Percentiles rank a stretch among this genome's conserved stretches.
Conservation (phyloP, 2,113 vertebrate genomes). For the Pedionomus torquatus region DNA sequence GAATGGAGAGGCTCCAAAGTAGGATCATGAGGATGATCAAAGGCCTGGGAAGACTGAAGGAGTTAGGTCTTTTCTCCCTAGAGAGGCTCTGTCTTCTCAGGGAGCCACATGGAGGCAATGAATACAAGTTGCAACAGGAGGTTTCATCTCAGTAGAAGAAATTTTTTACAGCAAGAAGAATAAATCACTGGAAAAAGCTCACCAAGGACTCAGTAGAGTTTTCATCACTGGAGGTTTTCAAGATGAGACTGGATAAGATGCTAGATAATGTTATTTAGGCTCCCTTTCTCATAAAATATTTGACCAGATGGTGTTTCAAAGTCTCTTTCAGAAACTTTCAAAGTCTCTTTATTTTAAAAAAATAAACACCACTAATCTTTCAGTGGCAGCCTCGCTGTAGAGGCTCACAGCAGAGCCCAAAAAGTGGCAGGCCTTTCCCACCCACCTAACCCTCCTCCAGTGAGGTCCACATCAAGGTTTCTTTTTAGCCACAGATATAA, state of each 20-base stretch:
- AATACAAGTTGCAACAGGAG: not conserved
- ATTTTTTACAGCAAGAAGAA: not conserved
- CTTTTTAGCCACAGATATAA: not conserved
- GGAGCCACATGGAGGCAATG: not conserved
- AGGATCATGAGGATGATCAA: not conserved
- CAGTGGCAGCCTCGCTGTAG: not conserved
- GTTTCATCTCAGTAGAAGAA: not conserved
- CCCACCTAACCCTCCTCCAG: not conserved
- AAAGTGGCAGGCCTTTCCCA: not conserved
- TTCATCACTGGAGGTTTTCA: not conserved
- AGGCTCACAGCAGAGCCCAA: not conserved
- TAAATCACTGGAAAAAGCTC: not conserved
- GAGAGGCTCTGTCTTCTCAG: not conserved
- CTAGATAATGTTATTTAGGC: not conserved
- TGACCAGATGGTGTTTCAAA: not conserved
- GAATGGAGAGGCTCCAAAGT: not conserved
- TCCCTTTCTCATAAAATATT: not conserved
- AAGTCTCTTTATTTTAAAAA: no score
- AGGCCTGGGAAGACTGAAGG: not conserved
- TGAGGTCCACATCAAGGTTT: not conserved
- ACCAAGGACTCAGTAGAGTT: not conserved
- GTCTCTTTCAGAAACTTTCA: not conserved
- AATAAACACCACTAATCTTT: not conserved
- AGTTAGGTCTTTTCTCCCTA: not conserved
- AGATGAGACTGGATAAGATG: not conserved